Base-by-base conservation (phyloP, 2,888 invertebrate species). In the Homarus gammarus region DNA sequence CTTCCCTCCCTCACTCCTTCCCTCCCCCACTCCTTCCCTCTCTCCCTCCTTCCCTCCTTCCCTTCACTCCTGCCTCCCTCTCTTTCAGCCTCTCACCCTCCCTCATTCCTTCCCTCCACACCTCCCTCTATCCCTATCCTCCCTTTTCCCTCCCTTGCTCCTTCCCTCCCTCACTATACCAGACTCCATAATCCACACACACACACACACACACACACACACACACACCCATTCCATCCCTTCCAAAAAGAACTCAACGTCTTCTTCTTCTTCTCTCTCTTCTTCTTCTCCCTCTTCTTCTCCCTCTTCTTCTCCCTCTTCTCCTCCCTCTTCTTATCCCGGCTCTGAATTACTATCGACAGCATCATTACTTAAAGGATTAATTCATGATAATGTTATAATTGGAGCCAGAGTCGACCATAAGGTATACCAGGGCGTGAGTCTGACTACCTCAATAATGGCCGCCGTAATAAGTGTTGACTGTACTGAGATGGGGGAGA, bases 321-420 rank as follows among this genome's bases (percentile, higher is more conserved):
- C 44, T 44, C 44, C 6, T 8, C 56, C 22, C 15, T 12, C 22
- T 56, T 22, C 22, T 22, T 12, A 12, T 3, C 18, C 3, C 22
- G 3, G 5, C 56, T 56, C 56, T 12, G 6, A 5, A 31, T 38
- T 40, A 40, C 44, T 75, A 40, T 75, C 44, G 38, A 75, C n/a
- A 27, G 31, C 27, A 49, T 75, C 31, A 78, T 78, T 78, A 78
- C 49, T 78, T 78, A 78, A 33, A 51, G 51, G 78, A 78, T 78
- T 49, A 56, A 81, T 81, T 33, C 81, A 33, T 56, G 64, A 81
- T 81, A 81, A 51, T 56, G 81, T 56, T 56, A 38, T 81, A 81
- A 81, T 81, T 64, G 64, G 61, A 33, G 61, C 33, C 33, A 36
- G 2, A 36, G 8, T 31, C n/a, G n/a, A 36, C 31, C 81, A 64